phyloP scores from a whole-genome alignment of 2,888 invertebrate genomes.

The Hydropsyche betteni region DNA sequence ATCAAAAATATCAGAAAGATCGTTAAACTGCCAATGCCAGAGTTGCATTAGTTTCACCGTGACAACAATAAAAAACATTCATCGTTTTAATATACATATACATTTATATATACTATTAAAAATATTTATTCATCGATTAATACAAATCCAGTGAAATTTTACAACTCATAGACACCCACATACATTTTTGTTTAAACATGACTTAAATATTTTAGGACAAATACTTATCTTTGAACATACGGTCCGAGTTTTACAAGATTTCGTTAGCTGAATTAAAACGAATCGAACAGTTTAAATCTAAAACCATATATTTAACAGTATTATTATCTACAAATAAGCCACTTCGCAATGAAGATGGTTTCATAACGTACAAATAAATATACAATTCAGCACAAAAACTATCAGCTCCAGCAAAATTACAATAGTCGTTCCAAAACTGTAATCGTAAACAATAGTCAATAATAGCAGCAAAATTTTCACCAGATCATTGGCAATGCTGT shows the following conservation, averaged over 20 bases:
- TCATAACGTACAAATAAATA: constrained; percentile 17
- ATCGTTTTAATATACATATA: neutral
- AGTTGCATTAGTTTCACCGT: constrained; percentile 1
- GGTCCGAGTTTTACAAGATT: constrained; percentile 14
- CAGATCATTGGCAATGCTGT: neutral
- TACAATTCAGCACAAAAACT: constrained; percentile 1
- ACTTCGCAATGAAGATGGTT: constrained; percentile 5
- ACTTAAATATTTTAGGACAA: constrained; percentile 17
- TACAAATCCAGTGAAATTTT: constrained; percentile 1
- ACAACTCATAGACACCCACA: constrained; percentile 1
- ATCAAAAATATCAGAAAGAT: constrained; percentile 43
- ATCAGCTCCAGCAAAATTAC: no score
- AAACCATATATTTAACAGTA: constrained; percentile 16
- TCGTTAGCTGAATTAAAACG: constrained; percentile 14
- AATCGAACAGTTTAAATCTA: neutral
- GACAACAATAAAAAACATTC: constrained; percentile 8
- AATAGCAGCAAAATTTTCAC: neutral
- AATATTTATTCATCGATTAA: constrained; percentile 5
- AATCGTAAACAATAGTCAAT: constrained; percentile 14
- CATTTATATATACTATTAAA: constrained; percentile 14
- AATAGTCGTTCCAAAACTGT: neutral
- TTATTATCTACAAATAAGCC: constrained; percentile 27
- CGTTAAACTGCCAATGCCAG: constrained; percentile 10
- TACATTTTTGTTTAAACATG: constrained; percentile 2
- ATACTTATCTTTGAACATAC: constrained; percentile 10